Evolutionary conservation across 2,888 invertebrate genomes (phyloP).

Genomic region (Acrocyrtus sp.): DNA sequence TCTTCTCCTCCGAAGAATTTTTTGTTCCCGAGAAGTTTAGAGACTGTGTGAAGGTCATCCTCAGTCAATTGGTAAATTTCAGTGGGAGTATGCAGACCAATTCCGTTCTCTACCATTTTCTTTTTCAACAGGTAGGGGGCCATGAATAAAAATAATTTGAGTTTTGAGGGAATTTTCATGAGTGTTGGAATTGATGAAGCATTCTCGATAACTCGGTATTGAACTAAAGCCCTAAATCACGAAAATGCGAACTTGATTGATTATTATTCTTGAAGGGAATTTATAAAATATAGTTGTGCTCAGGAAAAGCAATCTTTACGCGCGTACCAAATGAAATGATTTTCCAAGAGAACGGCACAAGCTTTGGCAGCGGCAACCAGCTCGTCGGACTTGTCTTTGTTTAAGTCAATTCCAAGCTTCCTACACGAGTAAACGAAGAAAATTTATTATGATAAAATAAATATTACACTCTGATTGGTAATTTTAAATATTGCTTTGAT

Average conservation of each 20-base stretch:
- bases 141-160: constrained; percentile 2
- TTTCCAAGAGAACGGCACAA: constrained; percentile 66
- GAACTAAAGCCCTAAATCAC: constrained; percentile 8
- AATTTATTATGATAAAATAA: neutral
- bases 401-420: constrained; percentile 64
- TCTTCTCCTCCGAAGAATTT: constrained; percentile 58
- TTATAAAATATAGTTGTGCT: too few relatives aligned
- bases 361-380: constrained; percentile 65
- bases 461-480: too few relatives aligned
- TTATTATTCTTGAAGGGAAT: neutral
- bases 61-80: constrained; percentile 50
- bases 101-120: constrained; percentile 41
- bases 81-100: constrained; percentile 52
- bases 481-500: too few relatives aligned
- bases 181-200: neutral
- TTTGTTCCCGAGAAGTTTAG: constrained; percentile 52
- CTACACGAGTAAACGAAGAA: constrained; percentile 42
- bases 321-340: constrained; percentile 66
- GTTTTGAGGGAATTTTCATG: constrained; percentile 8
- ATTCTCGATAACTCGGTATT: constrained; percentile 18
- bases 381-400: constrained; percentile 63
- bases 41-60: constrained; percentile 51
- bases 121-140: neutral
- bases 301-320: too few relatives aligned
- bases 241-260: too few relatives aligned